These are phyloP conservation scores for Trichogramma pretiosum DNA, from an alignment of 1,140 invertebrate genomes.

Conservation along the genomic window DNA sequence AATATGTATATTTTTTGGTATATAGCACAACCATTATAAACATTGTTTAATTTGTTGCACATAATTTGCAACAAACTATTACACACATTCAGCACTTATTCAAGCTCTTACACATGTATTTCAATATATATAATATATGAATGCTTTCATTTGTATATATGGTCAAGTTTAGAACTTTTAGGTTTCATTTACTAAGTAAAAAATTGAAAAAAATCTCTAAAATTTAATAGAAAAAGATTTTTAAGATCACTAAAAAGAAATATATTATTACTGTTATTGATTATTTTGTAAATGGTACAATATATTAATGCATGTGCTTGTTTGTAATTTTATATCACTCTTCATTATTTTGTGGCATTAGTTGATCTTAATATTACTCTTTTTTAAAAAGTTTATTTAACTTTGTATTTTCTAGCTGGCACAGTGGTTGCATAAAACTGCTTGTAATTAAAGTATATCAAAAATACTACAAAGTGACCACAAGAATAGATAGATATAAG, in stretches of 20 bases:
- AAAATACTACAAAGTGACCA: constrained; percentile 74
- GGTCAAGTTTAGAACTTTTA: background rate
- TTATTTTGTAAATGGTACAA: too few relatives aligned
- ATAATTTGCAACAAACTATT: too few relatives aligned
- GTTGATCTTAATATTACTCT: background rate
- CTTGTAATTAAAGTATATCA: constrained; percentile 70
- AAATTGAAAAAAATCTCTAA: background rate
- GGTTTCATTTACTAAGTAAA: background rate
- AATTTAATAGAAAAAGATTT: background rate
- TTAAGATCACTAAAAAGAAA: background rate
- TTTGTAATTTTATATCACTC: too few relatives aligned
- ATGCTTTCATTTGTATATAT: background rate
- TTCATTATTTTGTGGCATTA: too few relatives aligned
- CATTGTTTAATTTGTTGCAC: too few relatives aligned
- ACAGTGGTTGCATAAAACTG: constrained; percentile 51
- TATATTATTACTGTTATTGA: background rate
- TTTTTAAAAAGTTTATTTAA: constrained; percentile 20
- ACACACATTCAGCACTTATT: background rate
- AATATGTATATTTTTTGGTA: constrained; percentile 10
- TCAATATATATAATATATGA: too few relatives aligned
- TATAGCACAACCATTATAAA: background rate
- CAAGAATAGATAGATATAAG: constrained; percentile 75
- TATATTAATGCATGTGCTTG: too few relatives aligned
- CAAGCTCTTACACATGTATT: background rate
- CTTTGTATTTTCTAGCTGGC: constrained; percentile 19